Evolutionary conservation across 2,113 vertebrate species (phyloP).

Genomic region (Platysternon megacephalum): DNA sequence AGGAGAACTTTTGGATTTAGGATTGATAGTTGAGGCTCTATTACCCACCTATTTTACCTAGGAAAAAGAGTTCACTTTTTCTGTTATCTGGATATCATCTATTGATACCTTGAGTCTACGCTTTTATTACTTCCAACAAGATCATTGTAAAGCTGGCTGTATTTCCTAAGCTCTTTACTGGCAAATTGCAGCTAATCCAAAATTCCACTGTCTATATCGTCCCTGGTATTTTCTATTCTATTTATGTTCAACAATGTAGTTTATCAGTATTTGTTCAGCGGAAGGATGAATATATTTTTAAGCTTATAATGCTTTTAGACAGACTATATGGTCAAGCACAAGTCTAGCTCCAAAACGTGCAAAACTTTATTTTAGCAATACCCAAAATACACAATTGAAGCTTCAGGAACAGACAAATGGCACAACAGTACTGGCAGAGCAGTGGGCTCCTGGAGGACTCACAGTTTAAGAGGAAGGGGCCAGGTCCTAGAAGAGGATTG

Average conservation of each 20-base stretch:
- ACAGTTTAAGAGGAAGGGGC: not conserved
- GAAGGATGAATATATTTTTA: not conserved
- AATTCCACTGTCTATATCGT: not conserved
- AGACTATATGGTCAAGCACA: not conserved
- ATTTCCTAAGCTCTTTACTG: not conserved
- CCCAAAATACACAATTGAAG: not conserved
- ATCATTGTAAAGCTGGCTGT: not conserved
- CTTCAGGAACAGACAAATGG: not conserved
- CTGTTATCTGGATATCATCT: not conserved
- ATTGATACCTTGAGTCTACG: not conserved
- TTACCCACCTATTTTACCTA: not conserved
- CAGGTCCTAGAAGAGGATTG: not conserved
- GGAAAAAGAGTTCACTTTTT: not conserved
- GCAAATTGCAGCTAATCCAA: not conserved
- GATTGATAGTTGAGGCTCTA: not conserved
- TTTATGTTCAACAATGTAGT: not conserved
- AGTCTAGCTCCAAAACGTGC: not conserved
- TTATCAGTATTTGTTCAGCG: not conserved
- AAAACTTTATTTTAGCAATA: not conserved
- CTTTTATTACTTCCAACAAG: constrained; percentile 31
- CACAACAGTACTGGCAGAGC: not conserved
- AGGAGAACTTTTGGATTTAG: not conserved
- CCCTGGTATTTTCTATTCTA: not conserved
- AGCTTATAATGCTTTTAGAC: not conserved
- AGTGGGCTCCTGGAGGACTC: not conserved